Conservation (phyloP, 2,888 invertebrate species). For the Hymenopus coronatus region DNA sequence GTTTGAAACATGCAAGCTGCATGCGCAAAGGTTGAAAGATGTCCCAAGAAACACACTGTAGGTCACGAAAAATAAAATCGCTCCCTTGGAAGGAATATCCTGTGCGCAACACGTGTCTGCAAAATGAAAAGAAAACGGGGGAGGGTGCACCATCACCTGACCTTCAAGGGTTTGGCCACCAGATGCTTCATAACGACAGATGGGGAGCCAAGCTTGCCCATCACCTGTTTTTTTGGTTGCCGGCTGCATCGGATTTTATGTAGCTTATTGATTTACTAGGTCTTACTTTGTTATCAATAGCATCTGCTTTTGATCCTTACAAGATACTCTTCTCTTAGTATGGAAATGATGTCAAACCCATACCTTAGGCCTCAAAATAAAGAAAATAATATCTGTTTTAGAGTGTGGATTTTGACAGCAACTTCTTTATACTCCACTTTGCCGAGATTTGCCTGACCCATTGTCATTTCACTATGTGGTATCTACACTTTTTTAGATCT, state of each 20-base stretch:
- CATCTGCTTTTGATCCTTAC: neutral
- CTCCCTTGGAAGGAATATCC: neutral
- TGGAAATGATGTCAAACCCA: no score
- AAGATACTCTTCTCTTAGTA: no score
- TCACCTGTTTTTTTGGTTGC: neutral
- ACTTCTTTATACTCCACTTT: no score
- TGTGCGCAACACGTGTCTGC: neutral
- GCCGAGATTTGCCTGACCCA: no score
- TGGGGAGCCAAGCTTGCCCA: neutral
- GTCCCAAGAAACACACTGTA: neutral
- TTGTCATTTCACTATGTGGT: no score
- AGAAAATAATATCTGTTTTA: no score
- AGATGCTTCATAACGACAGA: neutral
- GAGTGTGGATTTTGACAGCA: no score
- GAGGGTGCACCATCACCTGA: neutral
- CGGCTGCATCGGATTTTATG: neutral
- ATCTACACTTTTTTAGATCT: no score
- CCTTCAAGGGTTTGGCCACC: constrained; percentile 1
- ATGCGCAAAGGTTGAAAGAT: neutral
- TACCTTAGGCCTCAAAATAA: no score
- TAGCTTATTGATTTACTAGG: neutral
- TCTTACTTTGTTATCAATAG: neutral
- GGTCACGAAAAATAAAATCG: neutral
- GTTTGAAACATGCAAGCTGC: neutral
- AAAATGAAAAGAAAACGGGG: neutral